Percentiles rank a stretch among this genome's conserved stretches.
phyloP scores from a whole-genome alignment of 2,888 invertebrate genomes.

The Arge pagana region DNA sequence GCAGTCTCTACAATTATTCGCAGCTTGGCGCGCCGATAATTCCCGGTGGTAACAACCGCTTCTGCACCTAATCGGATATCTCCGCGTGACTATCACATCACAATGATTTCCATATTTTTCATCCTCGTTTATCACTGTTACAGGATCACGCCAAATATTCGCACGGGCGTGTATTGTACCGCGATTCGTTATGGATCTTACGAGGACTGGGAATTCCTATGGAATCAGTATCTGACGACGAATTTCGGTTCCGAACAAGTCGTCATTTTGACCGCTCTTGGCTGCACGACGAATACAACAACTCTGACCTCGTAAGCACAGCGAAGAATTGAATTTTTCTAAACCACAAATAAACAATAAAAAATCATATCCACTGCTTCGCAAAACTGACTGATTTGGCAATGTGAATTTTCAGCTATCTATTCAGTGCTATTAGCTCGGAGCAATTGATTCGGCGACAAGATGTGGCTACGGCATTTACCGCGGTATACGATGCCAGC shows the following conservation, averaged over 20 bases:
- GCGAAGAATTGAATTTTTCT: too few species aligned
- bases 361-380: too few species aligned
- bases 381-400: too few species aligned
- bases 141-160: constrained; percentile 68
- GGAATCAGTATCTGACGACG: constrained; percentile 64
- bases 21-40: constrained; percentile 22
- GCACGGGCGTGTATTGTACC: constrained; percentile 76
- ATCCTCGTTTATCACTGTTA: constrained; percentile 27
- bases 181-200: constrained; percentile 68
- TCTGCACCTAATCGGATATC: too few species aligned
- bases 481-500: constrained; percentile 49
- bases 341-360: too few species aligned
- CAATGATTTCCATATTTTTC: neutral
- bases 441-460: constrained; percentile 47
- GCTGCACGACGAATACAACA: constrained; percentile 57
- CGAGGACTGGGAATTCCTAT: constrained; percentile 71
- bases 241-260: constrained; percentile 63
- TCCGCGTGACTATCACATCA: too few species aligned
- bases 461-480: constrained; percentile 51
- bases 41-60: constrained; percentile 25
- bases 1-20: constrained; percentile 58
- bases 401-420: constrained; percentile 33
- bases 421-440: constrained; percentile 25
- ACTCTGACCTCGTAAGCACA: constrained; percentile 55
- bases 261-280: constrained; percentile 60